A percentile compares a stretch with the other conserved stretches of the same genome.
Conservation (phyloP, 2,113 vertebrate genomes). For the Mobula hypostoma region DNA sequence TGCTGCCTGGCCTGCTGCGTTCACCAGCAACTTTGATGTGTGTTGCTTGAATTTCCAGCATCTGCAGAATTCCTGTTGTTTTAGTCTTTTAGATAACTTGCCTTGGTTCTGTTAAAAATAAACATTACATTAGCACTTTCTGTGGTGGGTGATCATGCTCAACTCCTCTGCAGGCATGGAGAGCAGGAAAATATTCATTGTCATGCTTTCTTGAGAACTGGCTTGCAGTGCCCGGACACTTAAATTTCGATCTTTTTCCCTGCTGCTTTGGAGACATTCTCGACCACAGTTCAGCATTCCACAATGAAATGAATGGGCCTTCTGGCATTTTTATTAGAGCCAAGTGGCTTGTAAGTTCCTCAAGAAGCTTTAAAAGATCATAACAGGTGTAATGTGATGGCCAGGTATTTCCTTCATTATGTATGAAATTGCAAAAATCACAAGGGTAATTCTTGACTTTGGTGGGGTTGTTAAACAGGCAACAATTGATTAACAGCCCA, state of each 20-base stretch:
- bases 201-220: background rate
- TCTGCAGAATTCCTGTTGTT: too few relatives aligned
- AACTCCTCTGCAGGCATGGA: background rate
- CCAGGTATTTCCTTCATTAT: conserved; percentile 2
- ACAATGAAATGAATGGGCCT: conserved; percentile 7
- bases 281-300: background rate
- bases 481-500: too few relatives aligned
- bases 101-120: background rate
- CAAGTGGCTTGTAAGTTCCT: background rate
- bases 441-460: background rate
- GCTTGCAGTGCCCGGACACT: background rate
- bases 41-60: too few relatives aligned
- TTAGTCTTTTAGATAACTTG: background rate
- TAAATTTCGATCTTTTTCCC: background rate
- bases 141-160: background rate
- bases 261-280: background rate
- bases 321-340: background rate
- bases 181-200: background rate
- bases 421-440: conserved; percentile 10
- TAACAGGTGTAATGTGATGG: conserved; percentile 24
- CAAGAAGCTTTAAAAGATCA: background rate
- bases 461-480: background rate
- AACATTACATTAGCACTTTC: background rate
- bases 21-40: too few relatives aligned
- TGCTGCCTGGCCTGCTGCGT: too few relatives aligned